Evolutionary conservation across 1,140 invertebrate genomes (phyloP).

Genomic region (Drosophila baimaii): DNA sequence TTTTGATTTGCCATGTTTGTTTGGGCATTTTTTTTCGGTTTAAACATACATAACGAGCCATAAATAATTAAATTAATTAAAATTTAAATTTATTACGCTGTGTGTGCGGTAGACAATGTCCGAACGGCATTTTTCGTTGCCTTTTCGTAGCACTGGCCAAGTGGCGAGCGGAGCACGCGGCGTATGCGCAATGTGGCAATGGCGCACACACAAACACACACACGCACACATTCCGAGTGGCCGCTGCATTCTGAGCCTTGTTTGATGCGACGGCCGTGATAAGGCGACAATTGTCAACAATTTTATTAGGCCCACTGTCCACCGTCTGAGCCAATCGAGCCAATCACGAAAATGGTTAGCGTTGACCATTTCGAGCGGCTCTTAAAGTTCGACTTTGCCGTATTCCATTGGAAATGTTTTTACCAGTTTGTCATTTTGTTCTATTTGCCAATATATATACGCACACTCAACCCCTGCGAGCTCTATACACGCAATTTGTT

Average conservation of each 20-base stretch:
- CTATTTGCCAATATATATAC: slow-evolving; percentile 54
- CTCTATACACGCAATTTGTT: slow-evolving; percentile 72
- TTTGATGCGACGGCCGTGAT: slow-evolving; percentile 71
- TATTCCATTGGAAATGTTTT: slow-evolving; percentile 57
- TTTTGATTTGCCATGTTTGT: slow-evolving; percentile 20
- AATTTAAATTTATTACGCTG: slow-evolving; percentile 78
- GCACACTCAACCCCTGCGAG: slow-evolving; percentile 17
- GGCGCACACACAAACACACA: not conserved
- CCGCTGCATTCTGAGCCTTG: slow-evolving; percentile 67
- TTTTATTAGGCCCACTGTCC: slow-evolving; percentile 65
- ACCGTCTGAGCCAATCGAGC: slow-evolving; percentile 65
- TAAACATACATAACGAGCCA: slow-evolving; percentile 62
- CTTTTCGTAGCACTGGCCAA: slow-evolving; percentile 9
- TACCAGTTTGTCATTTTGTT: slow-evolving; percentile 59
- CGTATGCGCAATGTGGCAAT: slow-evolving; percentile 48
- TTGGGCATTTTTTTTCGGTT: slow-evolving; percentile 20
- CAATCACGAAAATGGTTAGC: slow-evolving; percentile 75
- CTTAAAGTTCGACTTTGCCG: slow-evolving; percentile 71
- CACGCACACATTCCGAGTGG: slow-evolving; percentile 4
- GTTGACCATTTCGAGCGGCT: slow-evolving; percentile 66
- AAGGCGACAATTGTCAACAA: slow-evolving; percentile 82
- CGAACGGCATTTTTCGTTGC: slow-evolving; percentile 46
- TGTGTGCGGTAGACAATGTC: slow-evolving; percentile 56
- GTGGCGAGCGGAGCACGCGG: slow-evolving; percentile 40
- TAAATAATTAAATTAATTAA: slow-evolving; percentile 83